Conservation (phyloP, 2,113 vertebrate genomes). For the Scolopax mira region DNA sequence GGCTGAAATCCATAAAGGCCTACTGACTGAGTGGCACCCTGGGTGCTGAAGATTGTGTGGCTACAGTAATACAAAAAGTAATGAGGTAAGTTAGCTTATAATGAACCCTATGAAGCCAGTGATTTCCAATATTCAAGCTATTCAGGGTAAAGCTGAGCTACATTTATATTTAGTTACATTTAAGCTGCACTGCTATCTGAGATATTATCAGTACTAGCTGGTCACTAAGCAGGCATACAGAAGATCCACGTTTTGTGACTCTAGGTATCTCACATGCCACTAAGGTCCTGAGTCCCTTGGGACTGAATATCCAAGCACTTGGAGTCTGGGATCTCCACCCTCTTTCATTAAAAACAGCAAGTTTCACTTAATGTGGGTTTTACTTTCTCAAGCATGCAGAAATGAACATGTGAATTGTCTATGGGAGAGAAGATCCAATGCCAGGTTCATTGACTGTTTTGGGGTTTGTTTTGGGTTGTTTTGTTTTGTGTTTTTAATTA, state of each 20-base stretch:
- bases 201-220: not conserved
- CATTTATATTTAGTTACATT: not conserved
- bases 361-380: not conserved
- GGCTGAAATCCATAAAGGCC: not conserved
- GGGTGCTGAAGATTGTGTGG: not conserved
- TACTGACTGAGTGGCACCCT: not conserved
- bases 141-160: not conserved
- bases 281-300: not conserved
- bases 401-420: accelerated
- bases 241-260: not conserved
- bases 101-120: not conserved
- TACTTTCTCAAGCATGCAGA: not conserved
- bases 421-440: not conserved
- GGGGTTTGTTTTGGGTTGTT: not conserved
- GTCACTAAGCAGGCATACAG: not conserved
- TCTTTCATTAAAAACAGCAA: not conserved
- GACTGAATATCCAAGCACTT: not conserved
- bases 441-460: not conserved
- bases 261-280: not conserved
- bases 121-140: not conserved
- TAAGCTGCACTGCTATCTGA: not conserved
- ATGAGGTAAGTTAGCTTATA: not conserved
- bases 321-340: not conserved
- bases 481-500: not conserved
- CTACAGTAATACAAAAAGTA: not conserved